Evolutionary conservation across 2,888 invertebrate species (phyloP).

Genomic region (Uloborus plumipes): DNA sequence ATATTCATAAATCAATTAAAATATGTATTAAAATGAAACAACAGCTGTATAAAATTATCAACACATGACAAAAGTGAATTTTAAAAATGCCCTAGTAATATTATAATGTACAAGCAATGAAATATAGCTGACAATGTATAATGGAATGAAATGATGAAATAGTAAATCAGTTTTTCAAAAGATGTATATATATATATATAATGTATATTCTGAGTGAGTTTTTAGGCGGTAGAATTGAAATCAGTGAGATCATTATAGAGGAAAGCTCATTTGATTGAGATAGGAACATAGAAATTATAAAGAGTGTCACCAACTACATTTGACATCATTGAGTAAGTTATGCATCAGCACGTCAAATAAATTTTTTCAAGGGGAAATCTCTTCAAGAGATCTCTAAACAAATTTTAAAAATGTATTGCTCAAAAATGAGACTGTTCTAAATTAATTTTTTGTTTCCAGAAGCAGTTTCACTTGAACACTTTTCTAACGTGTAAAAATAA

Average conservation of each 20-base stretch:
- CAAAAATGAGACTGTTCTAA: too few species aligned
- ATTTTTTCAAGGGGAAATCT: constrained; percentile 4
- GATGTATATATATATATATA: background rate
- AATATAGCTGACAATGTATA: too few species aligned
- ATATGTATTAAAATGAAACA: too few species aligned
- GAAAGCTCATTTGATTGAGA: constrained; percentile 54
- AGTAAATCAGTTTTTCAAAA: background rate
- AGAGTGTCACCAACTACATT: too few species aligned
- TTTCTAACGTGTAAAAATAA: too few species aligned
- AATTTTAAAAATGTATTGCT: too few species aligned
- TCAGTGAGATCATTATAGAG: constrained; percentile 51
- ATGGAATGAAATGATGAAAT: too few species aligned
- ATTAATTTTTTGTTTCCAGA: too few species aligned
- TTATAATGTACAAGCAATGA: background rate
- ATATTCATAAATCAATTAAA: too few species aligned
- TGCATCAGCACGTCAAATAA: constrained; percentile 16
- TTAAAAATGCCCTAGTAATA: background rate
- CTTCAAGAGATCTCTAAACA: background rate
- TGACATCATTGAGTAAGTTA: too few species aligned
- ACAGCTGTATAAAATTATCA: too few species aligned
- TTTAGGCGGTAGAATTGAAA: constrained; percentile 4
- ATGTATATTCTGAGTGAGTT: constrained; percentile 10
- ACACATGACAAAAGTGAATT: background rate
- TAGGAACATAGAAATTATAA: constrained; percentile 40
- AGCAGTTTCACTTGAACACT: too few species aligned